Conservation (phyloP, 2,113 vertebrate genomes). For the Lophius piscatorius region DNA sequence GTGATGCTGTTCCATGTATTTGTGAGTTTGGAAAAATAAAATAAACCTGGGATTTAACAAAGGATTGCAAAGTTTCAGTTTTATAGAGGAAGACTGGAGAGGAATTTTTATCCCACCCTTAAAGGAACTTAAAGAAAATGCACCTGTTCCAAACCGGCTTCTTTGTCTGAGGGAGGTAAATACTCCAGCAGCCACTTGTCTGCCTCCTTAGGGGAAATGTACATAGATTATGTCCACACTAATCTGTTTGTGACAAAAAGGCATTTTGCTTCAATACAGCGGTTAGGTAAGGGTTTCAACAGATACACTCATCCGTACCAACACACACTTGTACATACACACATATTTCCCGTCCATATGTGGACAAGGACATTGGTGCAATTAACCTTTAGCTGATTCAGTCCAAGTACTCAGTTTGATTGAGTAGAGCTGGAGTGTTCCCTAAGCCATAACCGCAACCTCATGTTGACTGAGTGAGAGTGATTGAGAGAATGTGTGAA, state of each 20-base stretch:
- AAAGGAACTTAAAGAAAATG: constrained; percentile 35
- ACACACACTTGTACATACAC: constrained; percentile 39
- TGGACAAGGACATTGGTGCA: constrained; percentile 72
- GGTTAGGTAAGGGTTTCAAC: constrained; percentile 60
- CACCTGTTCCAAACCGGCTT: constrained; percentile 66
- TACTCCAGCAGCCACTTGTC: constrained; percentile 73
- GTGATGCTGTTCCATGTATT: too few relatives aligned
- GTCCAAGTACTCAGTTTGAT: constrained; percentile 66
- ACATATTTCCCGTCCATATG: constrained; percentile 56
- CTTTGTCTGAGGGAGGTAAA: constrained; percentile 58
- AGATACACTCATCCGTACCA: constrained; percentile 56
- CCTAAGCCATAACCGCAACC: constrained; percentile 71
- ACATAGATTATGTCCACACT: constrained; percentile 75
- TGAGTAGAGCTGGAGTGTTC: constrained; percentile 73
- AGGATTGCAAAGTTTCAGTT: neutral
- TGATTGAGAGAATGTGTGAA: constrained; percentile 30
- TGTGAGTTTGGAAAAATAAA: too few relatives aligned
- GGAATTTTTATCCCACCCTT: too few relatives aligned
- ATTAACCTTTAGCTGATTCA: constrained; percentile 78
- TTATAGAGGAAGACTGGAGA: too few relatives aligned
- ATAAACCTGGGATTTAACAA: neutral
- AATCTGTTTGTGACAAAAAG: constrained; percentile 71
- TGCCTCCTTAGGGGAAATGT: constrained; percentile 71
- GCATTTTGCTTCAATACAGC: constrained; percentile 67
- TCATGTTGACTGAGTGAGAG: constrained; percentile 31